Base-by-base conservation (phyloP, 2,113 vertebrate genomes). In the Epinephelus lanceolatus region DNA sequence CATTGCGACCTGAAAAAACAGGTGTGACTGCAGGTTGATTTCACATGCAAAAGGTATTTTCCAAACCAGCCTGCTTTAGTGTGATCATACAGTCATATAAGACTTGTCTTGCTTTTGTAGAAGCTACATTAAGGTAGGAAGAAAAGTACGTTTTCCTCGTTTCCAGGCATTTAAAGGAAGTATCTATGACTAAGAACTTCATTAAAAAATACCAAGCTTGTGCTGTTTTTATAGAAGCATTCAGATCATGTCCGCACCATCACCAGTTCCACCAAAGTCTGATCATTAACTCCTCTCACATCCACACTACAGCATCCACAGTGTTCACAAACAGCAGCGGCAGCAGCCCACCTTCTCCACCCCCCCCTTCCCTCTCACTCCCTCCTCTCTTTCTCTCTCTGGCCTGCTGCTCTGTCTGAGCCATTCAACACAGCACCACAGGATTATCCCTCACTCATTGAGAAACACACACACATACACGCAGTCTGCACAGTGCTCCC, bases 351-450 rank as follows among this genome's bases (percentile, higher is more conserved):
- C 18, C 76, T 17, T 6, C 71, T 75, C 75, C 25, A 45, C 60
- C 8, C 45, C 40, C 40, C 13, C 4, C 45, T 23, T 18, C 14
- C 14, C 56, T 30, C 56, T 77, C 62, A 27, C 55, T 51, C 25
- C 7, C 57, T 40, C 65, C 42, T 15, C 40, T 19, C 25, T 76
- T 81, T 57, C 14, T 62, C 79, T 51, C 78, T 82, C 52, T 66
- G 53, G n/a, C 53, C 76, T 45, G 33, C 74, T 67, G 63, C 78
- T 83, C 84, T 59, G 68, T 90, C 87, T 89, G 86, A 92, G 83
- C 86, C 84, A 75, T 83, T 93, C 81, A 84, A 88, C 86, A 89
- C 59, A 87, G 75, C 86, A 88, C 85, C 84, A 78, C 80, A 71
- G 85, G 91, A 92, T 93, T 86, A 86, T 79, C 78, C 10, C 71